Evolutionary conservation across 1,140 invertebrate genomes (phyloP).

Genomic region (Drosophila burlai): DNA sequence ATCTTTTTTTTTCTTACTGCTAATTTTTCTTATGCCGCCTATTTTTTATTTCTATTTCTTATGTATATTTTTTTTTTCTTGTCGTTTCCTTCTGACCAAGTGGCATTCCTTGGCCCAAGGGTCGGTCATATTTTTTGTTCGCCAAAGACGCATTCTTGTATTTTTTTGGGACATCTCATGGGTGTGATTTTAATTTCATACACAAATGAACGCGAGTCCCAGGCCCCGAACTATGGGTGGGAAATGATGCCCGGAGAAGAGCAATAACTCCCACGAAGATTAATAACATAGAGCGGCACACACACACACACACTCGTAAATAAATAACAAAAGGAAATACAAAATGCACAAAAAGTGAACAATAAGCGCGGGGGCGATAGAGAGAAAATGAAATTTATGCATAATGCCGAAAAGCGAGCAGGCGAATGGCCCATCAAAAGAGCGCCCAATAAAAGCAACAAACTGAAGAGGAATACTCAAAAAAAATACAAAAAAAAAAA

Average conservation of each 20-base stretch:
- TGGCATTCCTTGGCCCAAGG: slow-evolving; percentile 69
- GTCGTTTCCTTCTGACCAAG: slow-evolving; percentile 8
- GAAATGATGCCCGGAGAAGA: slow-evolving; percentile 49
- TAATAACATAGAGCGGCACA: slow-evolving; percentile 67
- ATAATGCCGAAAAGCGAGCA: slow-evolving; percentile 65
- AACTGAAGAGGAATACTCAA: slow-evolving; percentile 34
- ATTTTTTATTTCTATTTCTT: slow-evolving; percentile 1
- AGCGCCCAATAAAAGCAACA: slow-evolving; percentile 67
- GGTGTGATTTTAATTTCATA: slow-evolving; percentile 85
- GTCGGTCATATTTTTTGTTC: slow-evolving; percentile 54
- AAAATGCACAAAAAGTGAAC: slow-evolving; percentile 80
- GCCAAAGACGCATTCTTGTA: slow-evolving; percentile 8
- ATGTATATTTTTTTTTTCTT: neutral
- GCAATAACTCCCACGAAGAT: slow-evolving; percentile 84
- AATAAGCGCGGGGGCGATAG: slow-evolving; percentile 56
- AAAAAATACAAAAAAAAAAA: neutral
- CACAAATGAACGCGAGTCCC: slow-evolving; percentile 80
- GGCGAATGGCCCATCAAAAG: slow-evolving; percentile 75
- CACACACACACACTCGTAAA: slow-evolving; percentile 56
- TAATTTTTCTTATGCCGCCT: slow-evolving; percentile 32
- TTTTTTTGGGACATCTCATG: slow-evolving; percentile 68
- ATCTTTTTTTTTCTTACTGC: slow-evolving; percentile 5
- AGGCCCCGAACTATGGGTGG: slow-evolving; percentile 8
- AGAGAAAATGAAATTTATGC: slow-evolving; percentile 80
- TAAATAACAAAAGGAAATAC: slow-evolving; percentile 72